Base-by-base conservation (phyloP, 2,888 invertebrate species). In the Callyntrura sp. region DNA sequence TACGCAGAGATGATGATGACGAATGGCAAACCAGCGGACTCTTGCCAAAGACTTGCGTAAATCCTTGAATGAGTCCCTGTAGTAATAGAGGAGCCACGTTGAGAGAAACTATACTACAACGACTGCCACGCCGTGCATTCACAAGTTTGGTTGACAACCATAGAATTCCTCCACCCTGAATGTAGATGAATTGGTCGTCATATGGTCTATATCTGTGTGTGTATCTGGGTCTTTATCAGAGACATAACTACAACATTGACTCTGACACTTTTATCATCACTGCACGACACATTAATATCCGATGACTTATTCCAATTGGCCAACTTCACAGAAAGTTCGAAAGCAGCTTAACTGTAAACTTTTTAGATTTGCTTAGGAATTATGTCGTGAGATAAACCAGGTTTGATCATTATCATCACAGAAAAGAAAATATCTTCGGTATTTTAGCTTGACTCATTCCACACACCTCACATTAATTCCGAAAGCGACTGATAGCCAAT, bases 271-370 rank as follows among this genome's bases (percentile, higher is more conserved):
- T 84, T 78, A 85, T 76, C 48, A 68, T 62, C 85, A 78, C 85
- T 76, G 60, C 43, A 55, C 76, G 60, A 73, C 73, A 85, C 73
- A 73, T 85, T 85, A 48, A 28, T 76, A 73, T 62, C 45, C 28
- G 73, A 85, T 57, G 81, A 81, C 68, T 83, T 83, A 83, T 65
- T 83, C n/a, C 48, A 51, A 35, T 85, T 85, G 85, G 85, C 85
- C 85, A 78, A 60, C 83, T 83, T 17, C 2, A 51, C 3, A 51
- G 51, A 55, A 70, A 51, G 73, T 76, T 76, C 48, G 43, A 2
- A 11, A 65, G 25, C 35, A 14, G 20, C 70, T 35, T 68, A 35
- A 35, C 2, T 35, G 35, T 6, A 35, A 35, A 35, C 35, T 35
- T 35, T 28, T 68, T n/a, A 12, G 4, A n/a, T 68, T 68, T 35